phyloP scores from a whole-genome alignment of 1,140 invertebrate species.

The Reticulitermes speratus region DNA sequence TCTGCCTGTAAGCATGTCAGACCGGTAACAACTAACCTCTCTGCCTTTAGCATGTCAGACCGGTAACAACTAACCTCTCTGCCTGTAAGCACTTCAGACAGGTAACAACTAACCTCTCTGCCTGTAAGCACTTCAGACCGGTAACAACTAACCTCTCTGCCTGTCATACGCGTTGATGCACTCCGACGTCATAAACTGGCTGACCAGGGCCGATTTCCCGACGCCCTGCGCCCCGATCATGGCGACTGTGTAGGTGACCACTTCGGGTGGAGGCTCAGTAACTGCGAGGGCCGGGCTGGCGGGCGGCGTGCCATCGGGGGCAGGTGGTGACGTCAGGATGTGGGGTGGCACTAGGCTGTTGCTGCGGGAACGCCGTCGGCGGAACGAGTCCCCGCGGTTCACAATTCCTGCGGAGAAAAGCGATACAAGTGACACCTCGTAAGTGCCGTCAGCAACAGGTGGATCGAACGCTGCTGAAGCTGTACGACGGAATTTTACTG shows the following conservation, averaged over 20 bases:
- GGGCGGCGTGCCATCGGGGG: constrained; percentile 36
- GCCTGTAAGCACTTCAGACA: too few relatives aligned
- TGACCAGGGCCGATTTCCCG: constrained; percentile 85
- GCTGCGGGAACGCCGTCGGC: constrained; percentile 72
- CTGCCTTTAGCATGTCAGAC: too few relatives aligned
- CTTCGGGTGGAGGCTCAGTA: constrained; percentile 49
- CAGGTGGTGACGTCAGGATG: constrained; percentile 41
- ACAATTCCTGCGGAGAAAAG: constrained; percentile 67
- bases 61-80: too few relatives aligned
- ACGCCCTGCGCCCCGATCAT: constrained; percentile 84
- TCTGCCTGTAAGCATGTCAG: too few relatives aligned
- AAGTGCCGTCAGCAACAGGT: too few relatives aligned
- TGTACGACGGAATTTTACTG: too few relatives aligned
- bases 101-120: too few relatives aligned
- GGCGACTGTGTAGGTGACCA: constrained; percentile 67
- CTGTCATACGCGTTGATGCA: constrained; percentile 90
- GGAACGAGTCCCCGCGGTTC: constrained; percentile 86
- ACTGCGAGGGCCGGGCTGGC: constrained; percentile 37
- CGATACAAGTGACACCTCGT: not conserved
- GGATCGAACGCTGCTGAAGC: too few relatives aligned
- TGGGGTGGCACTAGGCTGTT: constrained; percentile 65
- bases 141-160: constrained; percentile 58
- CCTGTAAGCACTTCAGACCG: too few relatives aligned
- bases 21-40: too few relatives aligned
- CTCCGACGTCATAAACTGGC: constrained; percentile 93